These are phyloP conservation scores for Microchirus variegatus DNA, from an alignment of 2,797 vertebrate species.

Conservation along the genomic window DNA sequence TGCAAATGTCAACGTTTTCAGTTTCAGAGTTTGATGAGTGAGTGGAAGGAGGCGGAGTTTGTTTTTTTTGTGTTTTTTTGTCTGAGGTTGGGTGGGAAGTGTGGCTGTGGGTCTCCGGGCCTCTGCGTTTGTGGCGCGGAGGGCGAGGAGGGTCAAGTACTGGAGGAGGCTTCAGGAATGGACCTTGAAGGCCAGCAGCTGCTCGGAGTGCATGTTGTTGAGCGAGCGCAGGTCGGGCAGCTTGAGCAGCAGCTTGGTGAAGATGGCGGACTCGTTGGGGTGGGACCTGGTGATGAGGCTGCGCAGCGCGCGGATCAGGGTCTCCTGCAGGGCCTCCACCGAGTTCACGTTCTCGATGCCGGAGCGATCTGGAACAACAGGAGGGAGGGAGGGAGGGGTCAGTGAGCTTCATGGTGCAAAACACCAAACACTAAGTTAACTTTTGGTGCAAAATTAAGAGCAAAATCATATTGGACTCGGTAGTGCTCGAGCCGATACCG, in stretches of 20 bases:
- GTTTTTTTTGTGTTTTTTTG: not conserved
- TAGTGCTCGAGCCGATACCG: too few species aligned
- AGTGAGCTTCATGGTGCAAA: too few species aligned
- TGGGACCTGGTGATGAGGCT: slow-evolving; percentile 96
- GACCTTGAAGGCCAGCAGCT: slow-evolving; percentile 97
- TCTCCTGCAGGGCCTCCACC: slow-evolving; percentile 95
- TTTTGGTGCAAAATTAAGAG: too few species aligned
- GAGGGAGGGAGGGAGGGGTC: too few species aligned
- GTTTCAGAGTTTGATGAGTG: slow-evolving; percentile 4
- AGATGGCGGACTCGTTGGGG: slow-evolving; percentile 92
- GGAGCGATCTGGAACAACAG: slow-evolving; percentile 85
- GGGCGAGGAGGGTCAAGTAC: slow-evolving; percentile 10
- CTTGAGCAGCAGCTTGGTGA: slow-evolving; percentile 96
- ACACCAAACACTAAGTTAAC: too few species aligned
- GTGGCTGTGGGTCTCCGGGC: not conserved
- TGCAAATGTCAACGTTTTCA: slow-evolving; percentile 14
- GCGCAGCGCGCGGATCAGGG: slow-evolving; percentile 91
- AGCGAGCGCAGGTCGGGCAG: slow-evolving; percentile 96
- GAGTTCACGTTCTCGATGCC: slow-evolving; percentile 96
- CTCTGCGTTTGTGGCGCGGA: not conserved
- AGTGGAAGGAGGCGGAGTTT: slow-evolving; percentile 15
- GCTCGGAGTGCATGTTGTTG: slow-evolving; percentile 99
- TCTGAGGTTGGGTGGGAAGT: slow-evolving; percentile 19
- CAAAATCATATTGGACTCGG: too few species aligned
- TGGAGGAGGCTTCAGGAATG: slow-evolving; percentile 76